Evolutionary conservation across 2,797 vertebrate species (phyloP), one percentile per base, ranked within the genome.

Genomic region (Lycodopsis pacificus): DNA sequence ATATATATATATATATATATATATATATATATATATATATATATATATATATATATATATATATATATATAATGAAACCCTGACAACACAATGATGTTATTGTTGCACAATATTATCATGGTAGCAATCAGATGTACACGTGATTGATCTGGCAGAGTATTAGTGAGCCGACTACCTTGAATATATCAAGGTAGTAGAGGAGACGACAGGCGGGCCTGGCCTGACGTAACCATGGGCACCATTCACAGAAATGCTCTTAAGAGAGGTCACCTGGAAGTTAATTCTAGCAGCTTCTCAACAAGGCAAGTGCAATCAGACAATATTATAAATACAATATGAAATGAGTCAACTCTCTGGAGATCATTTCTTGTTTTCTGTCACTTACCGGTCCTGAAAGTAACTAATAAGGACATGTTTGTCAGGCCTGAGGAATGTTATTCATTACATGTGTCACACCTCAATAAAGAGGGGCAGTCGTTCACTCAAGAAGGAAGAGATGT

Each of bases 391-490:
- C n/a, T 71, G 11, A 58, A 49, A 40, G 48, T 66, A 25, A 40
- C 22, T 63, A 22, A 19, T 36, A 14, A 20, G 70, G 65, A 68
- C 54, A 62, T 86, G 74, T 83, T 51, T 73, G 65, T 78, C 38
- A 20, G 46, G 46, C 49, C 49, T 51, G n/a, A 53, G 42, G 34
- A 66, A 13, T 25, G 63, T 61, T 53, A 59, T 85, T 46, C 86
- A 86, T 90, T 90, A 81, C 75, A 82, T 42, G 72, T 73, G 56
- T 78, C 62, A 66, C 78, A 65, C 64, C 81, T 86, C 73, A 49
- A 67, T 44, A 68, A 49, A 76, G 62, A 79, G 13, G 40, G 27
- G 63, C 65, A 59, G 62, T 17, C 11, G 77, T 58, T 75, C 42
- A 57, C 32, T 65, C 46, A 63, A 56, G 75, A 80, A 71, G 49